Base-by-base conservation (phyloP, 2,113 vertebrate species). In the Tachuris rubrigastra region DNA sequence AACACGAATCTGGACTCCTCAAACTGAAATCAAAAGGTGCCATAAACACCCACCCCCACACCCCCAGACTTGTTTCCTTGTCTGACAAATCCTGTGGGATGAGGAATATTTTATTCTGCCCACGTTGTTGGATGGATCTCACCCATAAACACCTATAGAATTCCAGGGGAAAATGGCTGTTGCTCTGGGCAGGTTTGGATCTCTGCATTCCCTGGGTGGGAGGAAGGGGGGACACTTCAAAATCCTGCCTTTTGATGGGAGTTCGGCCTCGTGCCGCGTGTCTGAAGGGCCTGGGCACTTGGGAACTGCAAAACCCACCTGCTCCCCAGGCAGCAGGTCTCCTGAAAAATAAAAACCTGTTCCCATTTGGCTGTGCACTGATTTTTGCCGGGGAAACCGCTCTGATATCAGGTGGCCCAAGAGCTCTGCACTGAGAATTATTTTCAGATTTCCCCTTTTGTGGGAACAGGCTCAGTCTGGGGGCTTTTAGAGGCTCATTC, bases 181-280 rank as follows among this genome's bases (percentile, higher is more conserved):
- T 21, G 28, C 55, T 25, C 22, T 0, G 39, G 24, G 53, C 12
- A n/a, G 52, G 52, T 58, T 21, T 8, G 80, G 19, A 9, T 28
- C 55, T 73, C 37, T 8, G 73, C 6, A 0, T 31, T 22, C 39
- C 52, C 76, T 12, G 82, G 58, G 1, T 33, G 62, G 3, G 2
- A 20, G 47, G 27, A 33, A 17, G 1, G 0, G 14, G 47, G 28
- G 7, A 20, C 0, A 6, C 33, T 11, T 9, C 55, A 5, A 10
- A 66, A 62, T 63, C 44, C 71, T 44, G 28, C 56, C 4, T 60
- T 82, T 85, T 12, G 23, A 4, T 13, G 1, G 1, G 7, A 21
- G 30, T 18, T 39, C 9, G 4, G 17, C 76, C 39, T 46, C 8
- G 30, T 14, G 13, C 68, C 33, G 30, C 4, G 27, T 7, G 1